A percentile compares a stretch with the other conserved stretches of the same genome.
phyloP scores from a whole-genome alignment of 1,140 invertebrate species.

The Danaus melanippus region DNA sequence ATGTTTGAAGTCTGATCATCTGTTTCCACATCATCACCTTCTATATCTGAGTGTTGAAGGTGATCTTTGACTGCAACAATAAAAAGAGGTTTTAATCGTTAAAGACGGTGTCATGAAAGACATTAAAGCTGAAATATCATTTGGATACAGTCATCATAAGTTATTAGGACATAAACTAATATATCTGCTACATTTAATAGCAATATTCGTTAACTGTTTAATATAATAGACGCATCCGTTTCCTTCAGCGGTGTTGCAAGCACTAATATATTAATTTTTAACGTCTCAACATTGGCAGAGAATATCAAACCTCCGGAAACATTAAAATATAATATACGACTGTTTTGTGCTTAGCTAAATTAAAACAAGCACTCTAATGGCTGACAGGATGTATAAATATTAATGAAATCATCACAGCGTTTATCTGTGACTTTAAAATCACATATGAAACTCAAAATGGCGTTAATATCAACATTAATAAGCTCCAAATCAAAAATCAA shows the following conservation, averaged over 20 bases:
- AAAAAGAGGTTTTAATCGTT: slow-evolving; percentile 7
- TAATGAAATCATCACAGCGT: slow-evolving; percentile 46
- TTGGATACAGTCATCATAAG: no score
- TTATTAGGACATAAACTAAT: no score
- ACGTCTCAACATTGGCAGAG: slow-evolving; percentile 55
- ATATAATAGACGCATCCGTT: slow-evolving; percentile 62
- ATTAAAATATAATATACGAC: slow-evolving; percentile 67
- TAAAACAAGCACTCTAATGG: slow-evolving; percentile 56
- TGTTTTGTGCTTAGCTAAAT: slow-evolving; percentile 60
- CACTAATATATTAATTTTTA: slow-evolving; percentile 68
- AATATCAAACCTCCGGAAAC: slow-evolving; percentile 58
- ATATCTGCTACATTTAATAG: no score
- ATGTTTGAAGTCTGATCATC: slow-evolving; percentile 76
- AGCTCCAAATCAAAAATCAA: slow-evolving; percentile 34
- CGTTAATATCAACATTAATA: slow-evolving; percentile 43
- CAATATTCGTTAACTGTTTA: slow-evolving; percentile 12
- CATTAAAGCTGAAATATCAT: slow-evolving; percentile 10
- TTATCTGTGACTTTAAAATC: slow-evolving; percentile 40
- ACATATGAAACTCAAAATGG: slow-evolving; percentile 33
- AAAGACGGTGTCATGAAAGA: no score
- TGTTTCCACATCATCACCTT: slow-evolving; percentile 70
- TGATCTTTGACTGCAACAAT: slow-evolving; percentile 75
- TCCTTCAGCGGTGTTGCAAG: slow-evolving; percentile 50
- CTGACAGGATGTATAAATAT: slow-evolving; percentile 59
- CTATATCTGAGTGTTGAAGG: slow-evolving; percentile 72